Evolutionary conservation across 2,113 vertebrate genomes (phyloP).

Genomic region (Atlantisia rogersi): DNA sequence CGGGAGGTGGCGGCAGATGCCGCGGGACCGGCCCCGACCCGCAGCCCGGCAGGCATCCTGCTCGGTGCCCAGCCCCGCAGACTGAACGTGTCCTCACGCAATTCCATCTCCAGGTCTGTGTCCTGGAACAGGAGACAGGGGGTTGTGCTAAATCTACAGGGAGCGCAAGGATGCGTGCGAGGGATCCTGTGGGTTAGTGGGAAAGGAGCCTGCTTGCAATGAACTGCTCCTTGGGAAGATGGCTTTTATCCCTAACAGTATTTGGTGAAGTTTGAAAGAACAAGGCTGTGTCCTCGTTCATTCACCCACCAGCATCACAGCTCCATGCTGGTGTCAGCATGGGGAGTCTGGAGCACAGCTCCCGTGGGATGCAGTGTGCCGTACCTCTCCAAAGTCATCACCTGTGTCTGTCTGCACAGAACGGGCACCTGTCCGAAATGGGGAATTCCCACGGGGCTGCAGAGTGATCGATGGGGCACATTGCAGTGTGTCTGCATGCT

Average conservation of each 20-base stretch:
- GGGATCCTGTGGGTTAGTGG: accelerated
- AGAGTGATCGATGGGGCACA: not conserved
- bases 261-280: not conserved
- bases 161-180: not conserved
- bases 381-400: not conserved
- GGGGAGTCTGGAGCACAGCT: not conserved
- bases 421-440: accelerated
- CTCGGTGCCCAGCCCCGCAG: too few relatives aligned
- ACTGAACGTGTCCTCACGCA: too few relatives aligned
- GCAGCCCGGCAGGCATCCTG: too few relatives aligned
- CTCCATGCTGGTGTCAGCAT: not conserved
- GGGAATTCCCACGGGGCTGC: not conserved
- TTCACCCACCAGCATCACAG: not conserved
- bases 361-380: too few relatives aligned
- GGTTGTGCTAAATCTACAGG: not conserved
- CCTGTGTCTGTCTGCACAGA: not conserved
- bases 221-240: not conserved
- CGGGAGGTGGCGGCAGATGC: not conserved
- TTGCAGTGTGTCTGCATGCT: accelerated
- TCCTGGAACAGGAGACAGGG: accelerated
- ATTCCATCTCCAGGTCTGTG: accelerated
- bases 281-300: accelerated
- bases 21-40: too few relatives aligned
- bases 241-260: not conserved
- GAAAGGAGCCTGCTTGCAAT: not conserved